Conservation (phyloP, 2,113 vertebrate genomes). For the Haemorhous mexicanus region DNA sequence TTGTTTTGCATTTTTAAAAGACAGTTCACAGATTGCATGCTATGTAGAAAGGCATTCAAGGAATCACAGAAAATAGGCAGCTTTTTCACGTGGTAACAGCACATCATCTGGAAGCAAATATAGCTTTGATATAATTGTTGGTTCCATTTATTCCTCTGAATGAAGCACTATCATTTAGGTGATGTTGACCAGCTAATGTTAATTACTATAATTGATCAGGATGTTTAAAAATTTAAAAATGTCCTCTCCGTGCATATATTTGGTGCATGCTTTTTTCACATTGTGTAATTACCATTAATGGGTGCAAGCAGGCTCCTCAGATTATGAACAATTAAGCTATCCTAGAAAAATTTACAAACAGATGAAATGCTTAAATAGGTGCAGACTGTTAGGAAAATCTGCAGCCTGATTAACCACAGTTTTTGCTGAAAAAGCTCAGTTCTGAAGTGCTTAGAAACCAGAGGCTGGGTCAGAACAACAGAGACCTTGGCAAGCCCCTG, state of each 20-base stretch:
- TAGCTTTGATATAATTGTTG: constrained; percentile 25
- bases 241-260: background rate
- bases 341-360: background rate
- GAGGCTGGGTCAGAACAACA: background rate
- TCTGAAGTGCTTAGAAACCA: background rate
- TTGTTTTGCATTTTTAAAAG: background rate
- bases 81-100: background rate
- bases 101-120: background rate
- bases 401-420: background rate
- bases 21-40: background rate
- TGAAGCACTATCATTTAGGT: constrained; percentile 12
- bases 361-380: background rate
- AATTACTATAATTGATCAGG: constrained; percentile 31
- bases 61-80: background rate
- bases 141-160: constrained; percentile 37
- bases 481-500: background rate
- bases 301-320: background rate
- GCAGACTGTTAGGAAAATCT: background rate
- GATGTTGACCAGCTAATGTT: constrained; percentile 26
- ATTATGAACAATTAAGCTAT: background rate
- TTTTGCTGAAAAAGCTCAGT: background rate
- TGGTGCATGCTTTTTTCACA: background rate
- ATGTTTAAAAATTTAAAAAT: background rate
- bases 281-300: background rate
- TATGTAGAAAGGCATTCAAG: background rate